Base-by-base conservation (phyloP, 2,113 vertebrate species). In the Neopipo cinnamomea region DNA sequence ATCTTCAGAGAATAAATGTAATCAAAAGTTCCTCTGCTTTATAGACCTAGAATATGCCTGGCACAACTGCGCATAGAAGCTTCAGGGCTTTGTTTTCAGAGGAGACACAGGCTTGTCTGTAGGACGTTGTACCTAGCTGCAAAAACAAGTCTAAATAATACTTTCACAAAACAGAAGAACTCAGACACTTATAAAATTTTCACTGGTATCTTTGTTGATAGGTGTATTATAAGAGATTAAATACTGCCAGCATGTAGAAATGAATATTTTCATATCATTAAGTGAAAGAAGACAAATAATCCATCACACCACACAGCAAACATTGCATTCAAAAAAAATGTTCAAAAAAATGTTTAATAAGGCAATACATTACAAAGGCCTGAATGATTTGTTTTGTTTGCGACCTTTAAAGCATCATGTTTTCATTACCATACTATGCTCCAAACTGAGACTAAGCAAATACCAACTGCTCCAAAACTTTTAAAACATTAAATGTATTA, bases 331-430 rank as follows among this genome's bases (percentile, higher is more conserved):
- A 41, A 30, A 59, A 88, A 83, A 58, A 50, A 41, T 2, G 25
- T 86, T 88, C 23, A 77, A 41, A 42, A 63, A 56, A 72, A 77
- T 27, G 22, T 89, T 92, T 92, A 85, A 83, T 83, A 75, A 39
- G 24, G 86, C 12, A 91, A 59, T 87, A 85, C 92, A 89, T 85
- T 77, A 72, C 18, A 66, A 79, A 83, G 71, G 33, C 56, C 72
- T 39, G 19, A 77, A 62, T 68, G 74, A 77, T 52, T 94, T 90
- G n/a, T 35, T 95, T 78, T 62, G 31, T 77, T 81, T 91, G 74
- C 88, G 89, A 94, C 92, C 84, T 96, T 97, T 96, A 75, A 92
- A 93, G 91, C 82, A 65, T 91, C 41, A 42, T 30, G 87, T 88
- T 39, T 59, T 95, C 92, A 79, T 88, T 84, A 95, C 55, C 55